Evolutionary conservation across 2,113 vertebrate genomes (phyloP).

Genomic region (Aldabrachelys gigantea): DNA sequence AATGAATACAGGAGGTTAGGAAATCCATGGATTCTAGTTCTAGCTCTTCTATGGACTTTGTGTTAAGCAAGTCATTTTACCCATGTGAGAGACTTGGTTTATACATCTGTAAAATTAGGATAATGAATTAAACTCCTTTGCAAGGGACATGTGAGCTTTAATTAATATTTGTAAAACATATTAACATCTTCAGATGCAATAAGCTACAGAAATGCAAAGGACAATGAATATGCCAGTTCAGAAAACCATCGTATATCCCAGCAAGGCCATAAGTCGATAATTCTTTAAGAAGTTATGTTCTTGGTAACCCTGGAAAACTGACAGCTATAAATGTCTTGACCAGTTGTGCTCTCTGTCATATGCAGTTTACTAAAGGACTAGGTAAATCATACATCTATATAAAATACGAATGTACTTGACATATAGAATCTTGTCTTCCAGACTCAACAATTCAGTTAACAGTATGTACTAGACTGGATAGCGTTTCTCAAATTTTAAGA

Average conservation of each 20-base stretch:
- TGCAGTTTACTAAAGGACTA: not conserved
- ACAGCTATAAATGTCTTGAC: accelerated
- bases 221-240: accelerated
- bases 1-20: not conserved
- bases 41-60: not conserved
- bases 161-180: not conserved
- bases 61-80: not conserved
- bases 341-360: not conserved
- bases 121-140: not conserved
- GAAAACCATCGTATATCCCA: not conserved
- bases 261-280: not conserved
- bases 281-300: not conserved
- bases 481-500: accelerated
- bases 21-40: not conserved
- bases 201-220: accelerated
- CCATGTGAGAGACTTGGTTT: no score
- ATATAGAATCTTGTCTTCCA: not conserved
- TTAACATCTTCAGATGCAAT: not conserved
- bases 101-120: not conserved
- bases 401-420: not conserved
- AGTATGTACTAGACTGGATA: not conserved
- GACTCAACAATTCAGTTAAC: not conserved
- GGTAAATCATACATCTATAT: not conserved
- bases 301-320: not conserved
- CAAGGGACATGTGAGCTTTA: not conserved